A percentile compares a stretch with the other conserved stretches of the same genome.
phyloP scores from a whole-genome alignment of 2,113 vertebrate genomes.

The Zosterops pallidus region DNA sequence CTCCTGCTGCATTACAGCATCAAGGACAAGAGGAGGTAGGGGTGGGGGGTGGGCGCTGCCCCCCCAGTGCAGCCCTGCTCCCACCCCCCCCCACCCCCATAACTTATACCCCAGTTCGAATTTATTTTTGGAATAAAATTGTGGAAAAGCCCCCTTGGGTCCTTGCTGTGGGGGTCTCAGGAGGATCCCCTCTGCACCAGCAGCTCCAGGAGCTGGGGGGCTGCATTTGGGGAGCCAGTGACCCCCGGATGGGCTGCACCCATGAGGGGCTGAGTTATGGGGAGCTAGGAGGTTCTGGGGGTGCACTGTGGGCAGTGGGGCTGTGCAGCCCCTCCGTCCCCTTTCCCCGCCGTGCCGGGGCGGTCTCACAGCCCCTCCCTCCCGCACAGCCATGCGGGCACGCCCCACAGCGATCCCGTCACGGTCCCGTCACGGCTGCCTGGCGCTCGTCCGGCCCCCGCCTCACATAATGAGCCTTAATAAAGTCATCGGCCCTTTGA shows the following conservation, averaged over 20 bases:
- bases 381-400: neutral
- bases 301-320: neutral
- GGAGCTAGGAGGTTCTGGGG: too few species aligned
- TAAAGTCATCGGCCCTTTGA: slow-evolving; percentile 76
- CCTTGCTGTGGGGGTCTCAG: accelerated
- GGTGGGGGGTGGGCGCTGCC: neutral
- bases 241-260: neutral
- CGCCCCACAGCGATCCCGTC: neutral
- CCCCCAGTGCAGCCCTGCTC: neutral
- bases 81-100: neutral
- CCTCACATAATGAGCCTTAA: slow-evolving; percentile 81
- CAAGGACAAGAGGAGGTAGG: slow-evolving; percentile 81
- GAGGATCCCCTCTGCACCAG: neutral
- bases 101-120: slow-evolving; percentile 56
- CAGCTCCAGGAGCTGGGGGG: too few species aligned
- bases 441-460: neutral
- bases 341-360: accelerated
- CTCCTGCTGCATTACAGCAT: slow-evolving; percentile 80
- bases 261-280: too few species aligned
- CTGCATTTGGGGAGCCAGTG: neutral
- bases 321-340: neutral
- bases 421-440: neutral
- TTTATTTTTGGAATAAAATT: slow-evolving; percentile 82
- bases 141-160: neutral
- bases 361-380: neutral